Percentiles rank a stretch among this genome's conserved stretches.
Evolutionary conservation across 1,140 invertebrate species (phyloP).

Genomic region (Campoletis sonorensis): DNA sequence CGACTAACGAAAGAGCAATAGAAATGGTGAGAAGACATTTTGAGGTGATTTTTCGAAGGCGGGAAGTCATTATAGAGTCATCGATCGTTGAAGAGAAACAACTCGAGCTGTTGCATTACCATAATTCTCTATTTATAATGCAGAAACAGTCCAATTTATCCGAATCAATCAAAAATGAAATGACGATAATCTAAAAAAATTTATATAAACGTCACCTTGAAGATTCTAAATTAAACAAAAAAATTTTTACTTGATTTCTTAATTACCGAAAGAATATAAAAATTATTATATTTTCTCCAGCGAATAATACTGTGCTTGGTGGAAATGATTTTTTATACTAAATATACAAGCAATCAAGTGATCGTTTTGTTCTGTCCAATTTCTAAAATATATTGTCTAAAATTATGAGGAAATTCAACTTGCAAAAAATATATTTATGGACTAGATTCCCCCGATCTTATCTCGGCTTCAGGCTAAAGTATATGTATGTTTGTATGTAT

Average conservation of each 20-base stretch:
- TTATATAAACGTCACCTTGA: too few species aligned
- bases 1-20: constrained; percentile 2
- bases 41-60: constrained; percentile 43
- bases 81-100: neutral
- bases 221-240: too few species aligned
- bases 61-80: constrained; percentile 29
- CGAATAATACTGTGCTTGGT: too few species aligned
- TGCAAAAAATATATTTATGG: neutral
- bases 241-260: too few species aligned
- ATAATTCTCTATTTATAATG: neutral
- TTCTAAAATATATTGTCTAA: neutral
- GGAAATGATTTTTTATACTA: too few species aligned
- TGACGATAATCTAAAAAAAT: too few species aligned
- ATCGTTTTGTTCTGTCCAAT: neutral
- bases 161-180: neutral
- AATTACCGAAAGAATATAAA: too few species aligned
- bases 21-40: neutral
- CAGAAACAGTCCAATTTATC: neutral
- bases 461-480: neutral
- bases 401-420: neutral
- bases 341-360: too few species aligned
- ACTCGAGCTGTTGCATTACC: neutral
- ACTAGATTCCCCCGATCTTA: constrained; percentile 2
- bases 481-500: constrained; percentile 25
- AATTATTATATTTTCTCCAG: too few species aligned